These are phyloP conservation scores for Phanerotoma sp. DNA, from an alignment of 2,888 invertebrate genomes.

Conservation along the genomic window DNA sequence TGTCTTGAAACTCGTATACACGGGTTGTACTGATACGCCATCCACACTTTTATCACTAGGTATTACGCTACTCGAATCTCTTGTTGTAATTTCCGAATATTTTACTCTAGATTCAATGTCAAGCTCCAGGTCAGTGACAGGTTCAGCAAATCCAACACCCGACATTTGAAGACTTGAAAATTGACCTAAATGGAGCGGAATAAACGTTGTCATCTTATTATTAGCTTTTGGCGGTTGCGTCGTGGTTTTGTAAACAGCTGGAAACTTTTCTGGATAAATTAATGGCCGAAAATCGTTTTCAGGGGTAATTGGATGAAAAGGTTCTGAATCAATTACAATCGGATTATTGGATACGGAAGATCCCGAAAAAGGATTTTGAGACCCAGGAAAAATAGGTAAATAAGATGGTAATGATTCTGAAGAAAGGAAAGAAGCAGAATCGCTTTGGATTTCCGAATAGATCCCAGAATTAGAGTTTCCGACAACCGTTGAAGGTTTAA, in stretches of 20 bases:
- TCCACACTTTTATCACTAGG: constrained; percentile 37
- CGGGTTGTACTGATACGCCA: constrained; percentile 7
- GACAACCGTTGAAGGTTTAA: no score
- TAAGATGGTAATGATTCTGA: no score
- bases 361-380: no score
- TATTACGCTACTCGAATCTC: constrained; percentile 30
- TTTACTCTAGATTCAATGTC: constrained; percentile 48
- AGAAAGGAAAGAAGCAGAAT: no score
- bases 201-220: not conserved
- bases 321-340: no score
- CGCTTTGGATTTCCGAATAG: no score
- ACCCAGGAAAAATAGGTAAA: no score
- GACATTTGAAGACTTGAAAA: constrained; percentile 29
- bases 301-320: constrained; percentile 3
- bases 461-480: no score
- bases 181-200: not conserved
- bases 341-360: no score
- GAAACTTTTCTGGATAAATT: not conserved
- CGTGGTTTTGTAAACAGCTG: constrained; percentile 28
- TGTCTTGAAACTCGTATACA: constrained; percentile 53
- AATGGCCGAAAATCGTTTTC: not conserved
- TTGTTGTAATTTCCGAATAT: constrained; percentile 40
- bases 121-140: constrained; percentile 49
- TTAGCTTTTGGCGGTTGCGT: constrained; percentile 20
- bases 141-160: constrained; percentile 54